These are phyloP conservation scores for Nixonia krombeini DNA, from an alignment of 1,140 invertebrate species.

Conservation along the genomic window DNA sequence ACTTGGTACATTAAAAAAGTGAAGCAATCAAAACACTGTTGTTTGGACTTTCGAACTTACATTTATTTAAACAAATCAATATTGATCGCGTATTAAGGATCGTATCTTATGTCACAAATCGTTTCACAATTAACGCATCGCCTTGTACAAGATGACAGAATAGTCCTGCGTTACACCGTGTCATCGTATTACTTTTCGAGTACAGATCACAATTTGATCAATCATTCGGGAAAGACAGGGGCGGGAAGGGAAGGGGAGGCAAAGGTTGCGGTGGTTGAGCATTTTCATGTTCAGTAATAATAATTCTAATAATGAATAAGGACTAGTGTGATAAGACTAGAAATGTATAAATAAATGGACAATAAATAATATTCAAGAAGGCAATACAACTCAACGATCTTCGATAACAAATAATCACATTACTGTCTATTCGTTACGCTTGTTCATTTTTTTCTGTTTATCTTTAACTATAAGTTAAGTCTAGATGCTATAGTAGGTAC, in stretches of 20 bases:
- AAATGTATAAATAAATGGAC: conserved; percentile 27
- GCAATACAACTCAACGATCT: conserved; percentile 29
- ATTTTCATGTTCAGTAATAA: conserved; percentile 32
- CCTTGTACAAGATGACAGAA: conserved; percentile 66
- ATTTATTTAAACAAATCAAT: conserved; percentile 74
- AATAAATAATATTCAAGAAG: conserved; percentile 33
- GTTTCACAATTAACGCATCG: conserved; percentile 66
- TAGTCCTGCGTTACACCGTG: conserved; percentile 59
- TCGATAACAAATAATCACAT: conserved; percentile 43
- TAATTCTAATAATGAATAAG: conserved; percentile 22
- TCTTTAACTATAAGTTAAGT: conserved; percentile 42
- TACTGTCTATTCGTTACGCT: conserved; percentile 26
- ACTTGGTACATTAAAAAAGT: no score
- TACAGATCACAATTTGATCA: conserved; percentile 51
- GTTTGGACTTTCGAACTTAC: conserved; percentile 68
- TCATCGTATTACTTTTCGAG: conserved; percentile 32
- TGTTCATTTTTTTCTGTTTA: conserved; percentile 34
- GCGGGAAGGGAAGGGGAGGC: conserved; percentile 30
- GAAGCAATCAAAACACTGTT: no score
- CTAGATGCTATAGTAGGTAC: conserved; percentile 52
- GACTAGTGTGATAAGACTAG: conserved; percentile 19
- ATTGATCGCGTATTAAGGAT: conserved; percentile 72
- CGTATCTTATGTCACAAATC: conserved; percentile 65
- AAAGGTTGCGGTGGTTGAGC: conserved; percentile 19
- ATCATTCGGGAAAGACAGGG: conserved; percentile 50